Evolutionary conservation across 37 sponge, comb jelly and placozoan genomes (phyloP), one percentile per base, ranked within the genome.

Genomic region (Eunapius fragilis): DNA sequence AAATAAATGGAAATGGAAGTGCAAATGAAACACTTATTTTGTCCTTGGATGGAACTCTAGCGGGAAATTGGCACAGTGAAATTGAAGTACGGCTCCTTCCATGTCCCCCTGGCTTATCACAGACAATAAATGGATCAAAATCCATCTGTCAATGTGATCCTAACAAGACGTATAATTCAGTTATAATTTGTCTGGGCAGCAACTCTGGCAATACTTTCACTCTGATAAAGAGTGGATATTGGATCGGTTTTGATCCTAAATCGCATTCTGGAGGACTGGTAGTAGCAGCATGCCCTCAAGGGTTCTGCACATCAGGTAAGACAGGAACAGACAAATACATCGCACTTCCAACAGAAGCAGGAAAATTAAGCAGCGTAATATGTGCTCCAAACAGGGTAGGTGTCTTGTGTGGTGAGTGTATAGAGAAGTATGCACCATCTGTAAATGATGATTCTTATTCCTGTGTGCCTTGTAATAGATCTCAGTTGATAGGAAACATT

Each of bases 171-270:
- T 36, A 72, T 7, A 50, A 68, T 33, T 76, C 71, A 19, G 14
- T 12, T 2, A 19, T 88, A 28, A 2, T 19, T 23, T 80, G 80
- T 50, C 30, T 34, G 11, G n/a, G 26, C n/a, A 26, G 14, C 24
- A 11, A 82, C n/a, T 82, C 37, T 41, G 37, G 25, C 41, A 41
- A 41, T 41, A 6, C 41, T 41, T 77, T 41, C 19, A 35, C 38
- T 35, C 38, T 77, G 19, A 33, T 88, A 37, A 24, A 10, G 0
- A 69, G 28, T 2, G 47, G 50, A 25, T 6, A 82, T 38, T 88
- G 88, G 88, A 82, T 88, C n/a, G 88, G 88, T 19, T 0, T n/a
- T 17, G 30, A 30, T 19, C 22, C 19, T 2, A 6, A 24, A 24
- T 2, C 19, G 5, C 7, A 17, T 25, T 26, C 79, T 23, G 72